Evolutionary conservation across 2,797 vertebrate species (phyloP), one percentile per base, ranked within the genome.

Genomic region (Lacerta agilis): DNA sequence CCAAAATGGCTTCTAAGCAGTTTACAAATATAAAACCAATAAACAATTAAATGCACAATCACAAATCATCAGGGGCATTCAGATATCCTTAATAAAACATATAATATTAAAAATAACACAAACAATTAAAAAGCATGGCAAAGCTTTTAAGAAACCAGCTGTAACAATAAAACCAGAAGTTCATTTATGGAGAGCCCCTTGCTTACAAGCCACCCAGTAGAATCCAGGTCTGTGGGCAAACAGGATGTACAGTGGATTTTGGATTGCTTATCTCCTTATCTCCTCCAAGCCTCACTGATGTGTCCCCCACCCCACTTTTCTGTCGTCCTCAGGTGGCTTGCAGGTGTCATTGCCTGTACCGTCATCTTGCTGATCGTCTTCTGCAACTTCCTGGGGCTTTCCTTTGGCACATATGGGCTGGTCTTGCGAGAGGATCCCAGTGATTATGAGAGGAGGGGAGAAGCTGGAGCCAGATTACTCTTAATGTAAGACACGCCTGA

Each of bases 401-500:
- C 87, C 49, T 92, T 98, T 38, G 98, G 98, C 41, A 27, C 94
- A 0, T 96, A 95, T 0, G 96, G 97, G 0, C 95, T 97, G 1
- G 94, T 95, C 43, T 88, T 93, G 78, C 72, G 96, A 67, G 94
- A 96, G 41, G 95, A 97, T 29, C 92, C 94, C 0, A 92, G 93
- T 0, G 93, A 96, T 86, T 89, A 93, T 0, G 95, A 96, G 90
- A 90, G 92, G 86, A 92, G 96, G 87, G 96, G 96, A 29, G 93
- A 96, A 83, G 95, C 94, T 0, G 97, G 97, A 0, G 96, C 96
- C 86, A 90, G 94, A n/a, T 86, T 97, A 8, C 97, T 98, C 79
- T 90, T 97, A 95, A 45, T 91, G 97, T 98, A 96, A 97, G 97
- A 36, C 25, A 15, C 8, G 29, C 6, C 72, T 38, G 33, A 33